Evolutionary conservation across 2,113 vertebrate species (phyloP), one percentile per base, ranked within the genome.

Genomic region (Irena cyanogastra): DNA sequence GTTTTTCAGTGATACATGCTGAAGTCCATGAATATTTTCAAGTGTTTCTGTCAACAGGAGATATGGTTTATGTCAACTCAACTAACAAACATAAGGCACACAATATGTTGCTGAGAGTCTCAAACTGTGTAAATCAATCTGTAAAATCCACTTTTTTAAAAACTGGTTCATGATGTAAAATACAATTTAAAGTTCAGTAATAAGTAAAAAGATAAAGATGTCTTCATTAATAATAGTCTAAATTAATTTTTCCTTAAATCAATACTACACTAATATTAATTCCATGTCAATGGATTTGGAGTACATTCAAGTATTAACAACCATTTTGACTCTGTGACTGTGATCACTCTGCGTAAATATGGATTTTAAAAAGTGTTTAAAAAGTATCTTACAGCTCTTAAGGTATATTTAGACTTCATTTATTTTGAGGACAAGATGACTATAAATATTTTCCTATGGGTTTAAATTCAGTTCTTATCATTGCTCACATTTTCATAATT

Each of bases 51-150:
- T 97, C 94, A 97, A 91, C 82, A 56, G 72, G 66, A 90, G 83
- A 96, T 93, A 87, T 88, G 97, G 61, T 94, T 97, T 97, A 88
- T 90, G 83, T 97, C 95, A 96, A 82, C 89, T 97, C 41, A 77
- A 44, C 83, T 88, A 82, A 95, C 93, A 97, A 97, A 96, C 93
- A 83, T 92, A 96, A 97, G 97, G 92, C 92, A 94, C 42, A 56
- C 81, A 65, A 91, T 92, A 85, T 96, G 83, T 90, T 97, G 90
- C 79, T 39, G 52, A 90, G 88, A 86, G 53, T 91, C 83, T 83
- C 81, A 97, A 75, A 76, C 68, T 84, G 83, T 57, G 56, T 88
- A 89, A 77, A 77, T 63, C 71, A 63, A 54, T n/a, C 47, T 76
- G 63, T 76, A 83, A 83, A 76, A 71, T 90, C 68, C 64, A 21